Evolutionary conservation across 1,140 invertebrate species (phyloP), one percentile per base, ranked within the genome.

Genomic region (Frieseomelitta varia): DNA sequence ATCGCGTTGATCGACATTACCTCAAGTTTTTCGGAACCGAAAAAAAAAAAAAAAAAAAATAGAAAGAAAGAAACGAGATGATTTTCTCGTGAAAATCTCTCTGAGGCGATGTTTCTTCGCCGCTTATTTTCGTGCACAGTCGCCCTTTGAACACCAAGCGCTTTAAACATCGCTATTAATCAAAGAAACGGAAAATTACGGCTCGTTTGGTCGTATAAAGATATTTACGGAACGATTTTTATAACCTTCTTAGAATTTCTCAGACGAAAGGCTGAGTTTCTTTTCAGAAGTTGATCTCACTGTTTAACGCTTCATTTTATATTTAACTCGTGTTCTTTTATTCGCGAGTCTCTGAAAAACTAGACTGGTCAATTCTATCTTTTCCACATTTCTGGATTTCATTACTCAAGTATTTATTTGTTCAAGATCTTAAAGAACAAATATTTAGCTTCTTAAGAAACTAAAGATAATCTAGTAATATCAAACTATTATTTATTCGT

Each of bases 151-250:
- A 61, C 56, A 47, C 1, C 56, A 12, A 11, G 8, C 14, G 56
- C 27, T 47, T n/a, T 63, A 76, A 76, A 63, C n/a, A 76, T 4
- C 34, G 56, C 15, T 24, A 34, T 61, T 39, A n/a, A 61, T 76
- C 55, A 76, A 76, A 76, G 74, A 39, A 76, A 61, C 30, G 34
- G 74, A 39, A 58, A 61, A 76, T 63, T 15, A 17, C 27, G 24
- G 12, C 24, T 4, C 10, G 51, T 47, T 61, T n/a, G 30, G 21
- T n/a, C 8, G 15, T 39, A 47, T 47, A 24, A 76, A 63, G 30
- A 1, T 76, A 61, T 58, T 75, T 19, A 8, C 27, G 10, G 34
- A 76, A 39, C 17, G 21, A 39, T 58, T 76, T n/a, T 61, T 17
- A 24, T 34, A 39, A 24, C 24, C 11, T 63, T 63, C 10, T 27